Evolutionary conservation across 1,140 invertebrate species (phyloP), one percentile per base, ranked within the genome.

Genomic region (Propsilocerus akamusi): DNA sequence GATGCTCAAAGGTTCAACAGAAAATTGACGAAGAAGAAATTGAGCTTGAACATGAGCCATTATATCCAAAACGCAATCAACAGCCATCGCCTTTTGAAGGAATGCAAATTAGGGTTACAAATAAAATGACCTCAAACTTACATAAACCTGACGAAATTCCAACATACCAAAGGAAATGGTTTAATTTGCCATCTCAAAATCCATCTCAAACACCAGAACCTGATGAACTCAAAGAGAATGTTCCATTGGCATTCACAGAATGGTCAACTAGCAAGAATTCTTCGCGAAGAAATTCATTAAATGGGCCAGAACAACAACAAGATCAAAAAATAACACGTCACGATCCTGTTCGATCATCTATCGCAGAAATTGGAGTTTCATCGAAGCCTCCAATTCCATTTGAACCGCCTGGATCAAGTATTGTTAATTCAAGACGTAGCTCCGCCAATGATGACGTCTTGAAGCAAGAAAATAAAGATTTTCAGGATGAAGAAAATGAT

Each of bases 91-190:
- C 34, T 20, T 41, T 41, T 41, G 34, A 41, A 41, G 34, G 34
- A 3, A 41, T 41, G 34, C 34, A 41, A 41, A 20, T 41, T 6
- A 41, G 14, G 10, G 14, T 41, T 20, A 41, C 34, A 22, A 41
- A 41, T 41, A 41, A 41, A 17, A 41, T 41, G 34, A 41, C 34
- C 10, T 68, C 71, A 51, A 70, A 68, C 41, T 62, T 77, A 52
- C 72, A 75, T 51, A 73, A 70, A 63, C 66, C 74, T 14, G 70
- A 74, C 41, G 66, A 63, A 57, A 73, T 75, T 57, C 74, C 75
- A 24, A 61, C 68, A 51, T 78, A 77, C 61, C 75, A 78, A 59
- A 70, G 72, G 64, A 69, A 76, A 58, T 68, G 75, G 58, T 72
- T 73, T 53, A 62, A 68, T 53, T 60, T 75, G 52, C 68, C 69